Conservation (phyloP, 2,113 vertebrate species). For the Misgurnus anguillicaudatus region DNA sequence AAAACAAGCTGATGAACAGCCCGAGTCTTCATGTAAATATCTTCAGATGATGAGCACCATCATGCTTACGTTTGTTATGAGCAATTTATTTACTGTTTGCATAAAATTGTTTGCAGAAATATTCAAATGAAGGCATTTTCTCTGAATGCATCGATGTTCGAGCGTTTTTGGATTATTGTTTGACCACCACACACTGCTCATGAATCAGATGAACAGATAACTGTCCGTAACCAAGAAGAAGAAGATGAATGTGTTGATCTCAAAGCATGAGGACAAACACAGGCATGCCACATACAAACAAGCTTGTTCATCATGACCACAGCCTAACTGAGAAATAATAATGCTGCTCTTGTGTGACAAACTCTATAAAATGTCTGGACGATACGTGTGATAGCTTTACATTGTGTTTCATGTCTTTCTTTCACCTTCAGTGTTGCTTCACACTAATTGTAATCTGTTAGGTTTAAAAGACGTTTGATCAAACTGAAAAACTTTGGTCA, state of each 20-base stretch:
- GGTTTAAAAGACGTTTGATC: too few species aligned
- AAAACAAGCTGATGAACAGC: slow-evolving; percentile 30
- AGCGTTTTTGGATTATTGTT: slow-evolving; percentile 4
- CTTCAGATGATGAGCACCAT: neutral
- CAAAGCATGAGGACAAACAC: slow-evolving; percentile 44
- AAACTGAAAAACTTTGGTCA: too few species aligned
- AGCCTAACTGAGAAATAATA: slow-evolving; percentile 33
- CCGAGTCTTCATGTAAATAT: slow-evolving; percentile 51
- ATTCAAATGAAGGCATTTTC: neutral
- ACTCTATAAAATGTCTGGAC: slow-evolving; percentile 5
- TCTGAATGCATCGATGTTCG: neutral
- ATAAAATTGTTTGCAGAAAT: neutral
- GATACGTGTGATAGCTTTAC: slow-evolving; percentile 6
- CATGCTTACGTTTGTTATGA: neutral
- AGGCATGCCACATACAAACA: slow-evolving; percentile 51
- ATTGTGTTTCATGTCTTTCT: slow-evolving; percentile 27
- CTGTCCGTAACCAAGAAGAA: neutral
- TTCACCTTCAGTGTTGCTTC: neutral
- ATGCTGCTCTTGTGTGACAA: slow-evolving; percentile 45
- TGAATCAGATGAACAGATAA: neutral
- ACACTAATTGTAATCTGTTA: neutral
- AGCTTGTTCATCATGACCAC: slow-evolving; percentile 48
- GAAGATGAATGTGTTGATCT: slow-evolving; percentile 14
- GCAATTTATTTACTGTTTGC: slow-evolving; percentile 1
- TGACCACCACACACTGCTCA: slow-evolving; percentile 4